These are phyloP conservation scores for Euschistus heros DNA, from an alignment of 1,140 invertebrate genomes.

Conservation along the genomic window DNA sequence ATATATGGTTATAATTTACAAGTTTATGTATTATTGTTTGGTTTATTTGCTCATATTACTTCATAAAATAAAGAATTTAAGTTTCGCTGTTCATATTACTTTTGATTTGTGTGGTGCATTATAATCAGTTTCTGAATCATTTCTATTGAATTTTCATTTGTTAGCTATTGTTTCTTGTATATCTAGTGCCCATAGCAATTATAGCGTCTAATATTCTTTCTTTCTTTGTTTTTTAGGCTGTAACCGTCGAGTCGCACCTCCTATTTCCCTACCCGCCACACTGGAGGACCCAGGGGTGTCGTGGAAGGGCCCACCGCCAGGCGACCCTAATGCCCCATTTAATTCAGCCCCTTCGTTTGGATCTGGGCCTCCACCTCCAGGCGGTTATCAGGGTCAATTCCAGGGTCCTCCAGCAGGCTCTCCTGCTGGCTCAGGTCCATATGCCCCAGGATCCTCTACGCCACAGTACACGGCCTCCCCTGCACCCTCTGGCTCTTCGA, in stretches of 20 bases:
- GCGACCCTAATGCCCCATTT: conserved; percentile 47
- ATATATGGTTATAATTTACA: no score
- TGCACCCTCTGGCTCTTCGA: conserved; percentile 62
- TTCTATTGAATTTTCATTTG: no score
- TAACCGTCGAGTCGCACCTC: conserved; percentile 47
- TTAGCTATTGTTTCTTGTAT: background rate
- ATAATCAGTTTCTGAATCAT: no score
- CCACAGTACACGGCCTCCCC: conserved; percentile 64
- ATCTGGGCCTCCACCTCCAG: conserved; percentile 45
- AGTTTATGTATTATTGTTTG: no score
- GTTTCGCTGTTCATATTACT: no score
- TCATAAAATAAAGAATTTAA: no score
- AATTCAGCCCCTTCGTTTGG: conserved; percentile 43
- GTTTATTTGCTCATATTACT: no score
- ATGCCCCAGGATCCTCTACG: conserved; percentile 56
- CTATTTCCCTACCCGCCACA: conserved; percentile 51
- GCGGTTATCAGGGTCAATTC: conserved; percentile 48
- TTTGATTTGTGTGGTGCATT: no score
- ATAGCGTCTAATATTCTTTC: background rate
- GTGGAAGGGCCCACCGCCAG: conserved; percentile 53
- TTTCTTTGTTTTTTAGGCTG: conserved; percentile 41
- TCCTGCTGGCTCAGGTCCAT: conserved; percentile 52
- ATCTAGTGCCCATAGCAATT: background rate
- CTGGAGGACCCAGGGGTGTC: conserved; percentile 55
- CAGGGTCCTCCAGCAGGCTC: conserved; percentile 50